Percentiles rank a stretch among this genome's conserved stretches.
These are phyloP conservation scores for Cremastinae sp. DNA, from an alignment of 2,888 invertebrate genomes.

Conservation along the genomic window DNA sequence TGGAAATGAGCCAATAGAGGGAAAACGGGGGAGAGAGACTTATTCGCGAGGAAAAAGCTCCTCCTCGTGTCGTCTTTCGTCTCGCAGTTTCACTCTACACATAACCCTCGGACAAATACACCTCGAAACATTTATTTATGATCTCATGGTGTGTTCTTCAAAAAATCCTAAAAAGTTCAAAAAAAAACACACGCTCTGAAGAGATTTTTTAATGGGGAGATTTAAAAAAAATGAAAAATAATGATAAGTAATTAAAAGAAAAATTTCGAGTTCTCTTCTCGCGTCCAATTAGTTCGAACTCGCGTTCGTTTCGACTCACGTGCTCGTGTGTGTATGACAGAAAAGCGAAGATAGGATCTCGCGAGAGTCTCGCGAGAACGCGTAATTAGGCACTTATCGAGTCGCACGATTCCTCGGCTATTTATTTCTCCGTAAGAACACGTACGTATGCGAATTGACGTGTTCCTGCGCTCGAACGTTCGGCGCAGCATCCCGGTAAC, in stretches of 20 bases:
- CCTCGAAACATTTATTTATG: neutral
- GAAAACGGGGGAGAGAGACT: constrained; percentile 4
- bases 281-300: constrained; percentile 75
- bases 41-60: constrained; percentile 6
- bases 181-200: no score
- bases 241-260: constrained; percentile 31
- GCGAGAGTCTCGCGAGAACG: constrained; percentile 63
- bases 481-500: no score
- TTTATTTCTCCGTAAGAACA: constrained; percentile 19
- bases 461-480: neutral
- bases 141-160: no score
- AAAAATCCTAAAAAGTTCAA: neutral
- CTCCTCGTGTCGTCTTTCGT: constrained; percentile 35
- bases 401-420: constrained; percentile 59
- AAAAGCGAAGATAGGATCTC: constrained; percentile 63
- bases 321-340: constrained; percentile 31
- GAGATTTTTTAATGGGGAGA: no score
- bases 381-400: constrained; percentile 77
- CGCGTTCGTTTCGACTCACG: constrained; percentile 34
- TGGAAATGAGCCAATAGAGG: constrained; percentile 47
- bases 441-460: constrained; percentile 3
- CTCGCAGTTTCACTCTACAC: neutral
- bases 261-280: constrained; percentile 61
- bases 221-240: neutral
- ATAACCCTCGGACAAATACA: neutral